A percentile compares a stretch with the other conserved stretches of the same genome.
Evolutionary conservation across 2,113 vertebrate genomes (phyloP).

Genomic region (Xiphophorus couchianus): DNA sequence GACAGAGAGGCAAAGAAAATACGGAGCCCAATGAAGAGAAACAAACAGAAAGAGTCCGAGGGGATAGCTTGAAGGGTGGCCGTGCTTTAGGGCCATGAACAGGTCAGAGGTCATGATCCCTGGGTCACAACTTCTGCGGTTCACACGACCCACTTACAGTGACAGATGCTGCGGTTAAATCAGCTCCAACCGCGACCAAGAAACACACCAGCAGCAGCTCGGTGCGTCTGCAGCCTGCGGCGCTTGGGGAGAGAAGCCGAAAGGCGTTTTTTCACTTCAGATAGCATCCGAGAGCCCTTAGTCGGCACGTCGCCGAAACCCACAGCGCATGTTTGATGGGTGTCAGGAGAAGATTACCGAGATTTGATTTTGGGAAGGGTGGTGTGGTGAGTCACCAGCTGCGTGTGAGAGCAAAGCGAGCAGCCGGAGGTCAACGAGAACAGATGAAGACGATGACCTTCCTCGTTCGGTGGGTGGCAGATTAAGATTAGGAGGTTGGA

Average conservation of each 20-base stretch:
- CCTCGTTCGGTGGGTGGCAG: conserved; percentile 21
- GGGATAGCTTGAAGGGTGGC: conserved; percentile 48
- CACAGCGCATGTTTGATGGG: not conserved
- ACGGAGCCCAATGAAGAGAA: conserved; percentile 28
- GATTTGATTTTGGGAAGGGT: conserved; percentile 42
- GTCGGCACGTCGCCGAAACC: conserved; percentile 21
- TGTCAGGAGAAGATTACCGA: conserved; percentile 31
- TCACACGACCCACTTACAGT: conserved; percentile 66
- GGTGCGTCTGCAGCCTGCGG: not conserved
- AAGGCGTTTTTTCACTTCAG: not conserved
- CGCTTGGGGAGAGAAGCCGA: conserved; percentile 6
- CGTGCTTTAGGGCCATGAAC: conserved; percentile 28
- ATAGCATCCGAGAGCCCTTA: not conserved
- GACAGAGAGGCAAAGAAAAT: conserved; percentile 3
- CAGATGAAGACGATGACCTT: conserved; percentile 35
- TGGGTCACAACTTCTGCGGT: conserved; percentile 60
- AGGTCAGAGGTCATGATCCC: conserved; percentile 57
- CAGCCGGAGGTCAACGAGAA: conserved; percentile 17
- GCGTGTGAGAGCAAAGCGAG: conserved; percentile 28
- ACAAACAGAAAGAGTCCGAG: conserved; percentile 21
- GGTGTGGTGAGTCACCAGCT: conserved; percentile 31
- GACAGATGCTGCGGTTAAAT: conserved; percentile 27
- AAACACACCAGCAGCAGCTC: not conserved
- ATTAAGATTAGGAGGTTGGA: conserved; percentile 39
- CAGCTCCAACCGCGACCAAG: conserved; percentile 1